A percentile compares a stretch with the other conserved stretches of the same genome.
phyloP scores from a whole-genome alignment of 2,888 invertebrate genomes.

The Rhamphomyia laevipes region DNA sequence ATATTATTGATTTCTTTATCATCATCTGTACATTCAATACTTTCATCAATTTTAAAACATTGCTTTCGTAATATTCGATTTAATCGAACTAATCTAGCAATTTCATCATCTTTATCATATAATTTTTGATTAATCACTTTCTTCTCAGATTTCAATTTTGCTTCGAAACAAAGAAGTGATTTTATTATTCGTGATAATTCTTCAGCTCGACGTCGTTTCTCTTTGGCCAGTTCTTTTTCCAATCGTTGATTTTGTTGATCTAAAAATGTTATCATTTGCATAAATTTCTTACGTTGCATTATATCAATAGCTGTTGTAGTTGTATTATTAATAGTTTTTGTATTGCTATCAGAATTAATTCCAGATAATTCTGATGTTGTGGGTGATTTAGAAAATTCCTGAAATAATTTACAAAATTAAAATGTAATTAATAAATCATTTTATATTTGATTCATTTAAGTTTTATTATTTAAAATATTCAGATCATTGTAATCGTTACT shows the following conservation, averaged over 20 bases:
- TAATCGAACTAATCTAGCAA: conserved; percentile 29
- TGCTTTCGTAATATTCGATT: conserved; percentile 30
- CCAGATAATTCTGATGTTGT: background rate
- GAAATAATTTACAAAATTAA: background rate
- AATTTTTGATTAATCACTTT: conserved; percentile 33
- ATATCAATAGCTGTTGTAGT: too few species aligned
- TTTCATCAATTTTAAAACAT: conserved; percentile 20
- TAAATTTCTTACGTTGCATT: conserved; percentile 26
- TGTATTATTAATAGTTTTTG: background rate
- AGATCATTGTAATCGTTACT: too few species aligned
- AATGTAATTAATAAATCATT: background rate
- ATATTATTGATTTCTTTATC: conserved; percentile 16
- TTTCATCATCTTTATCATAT: conserved; percentile 32
- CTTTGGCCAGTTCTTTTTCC: conserved; percentile 32
- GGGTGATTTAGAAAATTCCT: background rate
- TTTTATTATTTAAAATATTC: too few species aligned
- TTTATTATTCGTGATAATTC: conserved; percentile 36
- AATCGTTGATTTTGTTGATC: conserved; percentile 33
- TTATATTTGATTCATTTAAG: too few species aligned
- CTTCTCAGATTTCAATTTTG: conserved; percentile 35
- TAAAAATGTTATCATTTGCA: conserved; percentile 31
- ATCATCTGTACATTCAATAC: conserved; percentile 16
- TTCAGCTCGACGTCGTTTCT: conserved; percentile 32
- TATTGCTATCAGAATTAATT: background rate
- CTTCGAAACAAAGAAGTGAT: conserved; percentile 33